phyloP scores from a whole-genome alignment of 2,888 invertebrate species.

The Tricholauxania praeusta region DNA sequence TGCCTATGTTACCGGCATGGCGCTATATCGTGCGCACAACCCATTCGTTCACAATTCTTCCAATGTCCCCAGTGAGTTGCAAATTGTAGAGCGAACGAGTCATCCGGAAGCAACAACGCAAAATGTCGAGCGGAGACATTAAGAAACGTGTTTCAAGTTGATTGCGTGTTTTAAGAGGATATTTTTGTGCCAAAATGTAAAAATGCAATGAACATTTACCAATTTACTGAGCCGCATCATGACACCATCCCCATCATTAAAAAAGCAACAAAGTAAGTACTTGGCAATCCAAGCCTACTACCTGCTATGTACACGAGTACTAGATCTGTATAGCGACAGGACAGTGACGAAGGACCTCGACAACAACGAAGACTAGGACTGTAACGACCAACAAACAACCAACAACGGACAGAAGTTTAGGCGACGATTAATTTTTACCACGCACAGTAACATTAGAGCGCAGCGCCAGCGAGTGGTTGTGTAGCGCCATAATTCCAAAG shows the following conservation, averaged over 20 bases:
- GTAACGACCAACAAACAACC: not conserved
- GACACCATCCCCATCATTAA: too few species aligned
- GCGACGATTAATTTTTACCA: constrained; percentile 21
- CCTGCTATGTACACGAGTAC: too few species aligned
- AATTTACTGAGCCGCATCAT: too few species aligned
- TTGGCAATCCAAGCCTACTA: too few species aligned
- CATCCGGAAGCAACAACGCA: too few species aligned
- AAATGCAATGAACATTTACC: constrained; percentile 3
- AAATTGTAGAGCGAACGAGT: constrained; percentile 12
- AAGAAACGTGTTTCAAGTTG: constrained; percentile 23
- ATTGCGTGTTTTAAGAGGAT: constrained; percentile 27
- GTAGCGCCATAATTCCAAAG: constrained; percentile 36
- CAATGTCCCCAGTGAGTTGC: constrained; percentile 31
- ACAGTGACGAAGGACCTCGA: too few species aligned
- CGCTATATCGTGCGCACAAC: constrained; percentile 21
- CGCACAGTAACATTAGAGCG: not conserved
- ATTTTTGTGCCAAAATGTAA: constrained; percentile 22
- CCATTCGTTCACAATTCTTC: constrained; percentile 22
- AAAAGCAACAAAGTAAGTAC: too few species aligned
- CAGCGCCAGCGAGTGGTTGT: not conserved
- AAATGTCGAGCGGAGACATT: not conserved
- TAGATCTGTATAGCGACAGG: too few species aligned
- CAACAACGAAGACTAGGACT: not conserved
- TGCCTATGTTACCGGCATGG: not conserved
- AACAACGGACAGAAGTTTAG: not conserved